Evolutionary conservation across 2,888 invertebrate species (phyloP), one percentile per base, ranked within the genome.

Genomic region (Limenitis arthemis): DNA sequence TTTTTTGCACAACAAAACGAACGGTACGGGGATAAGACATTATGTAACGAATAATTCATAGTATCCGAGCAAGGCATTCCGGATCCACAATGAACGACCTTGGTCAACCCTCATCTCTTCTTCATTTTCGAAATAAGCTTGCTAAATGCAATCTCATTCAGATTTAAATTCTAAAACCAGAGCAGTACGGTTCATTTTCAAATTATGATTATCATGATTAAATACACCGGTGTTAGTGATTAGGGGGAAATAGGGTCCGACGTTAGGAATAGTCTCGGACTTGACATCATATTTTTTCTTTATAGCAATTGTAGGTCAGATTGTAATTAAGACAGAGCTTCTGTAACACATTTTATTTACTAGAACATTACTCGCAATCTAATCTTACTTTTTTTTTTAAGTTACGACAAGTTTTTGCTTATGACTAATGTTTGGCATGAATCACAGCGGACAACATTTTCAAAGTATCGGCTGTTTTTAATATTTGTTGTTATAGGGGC

Each of bases 41-140:
- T 44, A 44, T 37, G 52, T 44, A 51, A 49, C 47, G 46, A 50
- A 47, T 47, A 34, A 53, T 55, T 32, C 40, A 52, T 30, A 9
- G 34, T 38, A 50, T 54, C 44, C 36, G 42, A 42, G 53, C 52
- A 44, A 51, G 47, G 49, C 42, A 36, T 60, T 55, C 71, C 74
- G 75, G 73, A 70, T 75, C 64, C 66, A 82, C 80, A 83, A 81
- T 77, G 68, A 61, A 58, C 69, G 84, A 68, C 84, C 84, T 84
- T 85, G 84, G 76, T 62, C 72, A 72, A 70, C 82, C 83, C 83
- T 80, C 77, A 63, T 62, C 67, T 67, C 52, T 55, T 36, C n/a
- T 49, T 46, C 11, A 46, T 53, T 37, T 49, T 49, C 40, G 31
- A 43, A 42, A 7, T 39, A 44, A 36, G 51, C 51, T 53, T 53